Base-by-base conservation (phyloP, 1,140 invertebrate species). In the Drosophila saltans region DNA sequence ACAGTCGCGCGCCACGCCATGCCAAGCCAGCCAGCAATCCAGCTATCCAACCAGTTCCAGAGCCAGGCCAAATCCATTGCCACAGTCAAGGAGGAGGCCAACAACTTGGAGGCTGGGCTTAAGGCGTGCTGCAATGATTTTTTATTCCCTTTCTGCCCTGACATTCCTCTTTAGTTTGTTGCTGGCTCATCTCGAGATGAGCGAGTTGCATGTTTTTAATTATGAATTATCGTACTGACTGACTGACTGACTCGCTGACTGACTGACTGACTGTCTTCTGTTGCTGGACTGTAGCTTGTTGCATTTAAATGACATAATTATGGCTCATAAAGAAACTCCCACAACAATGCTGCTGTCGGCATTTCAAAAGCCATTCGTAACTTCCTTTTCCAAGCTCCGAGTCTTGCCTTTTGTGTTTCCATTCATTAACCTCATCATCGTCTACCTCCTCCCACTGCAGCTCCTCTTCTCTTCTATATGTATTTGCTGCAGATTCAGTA, bases 281-380 rank as follows among this genome's bases (percentile, higher is more conserved):
- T 26, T 52, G 69, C 26, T 33, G 48, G 43, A 36, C 71, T 72
- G 63, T 43, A 80, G 84, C 84, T 88, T 88, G 84, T 88, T 88
- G 84, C 84, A 88, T 88, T 89, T 88, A 88, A 88, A 88, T 88
- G 84, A 88, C 84, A 88, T 88, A 88, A 88, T 88, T 88, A 88
- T 84, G 84, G 85, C 73, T 74, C 78, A 89, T 78, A 89, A 88
- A 80, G 77, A 69, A 80, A 88, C 83, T 88, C 83, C 84, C 84
- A 88, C 83, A 80, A 52, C 78, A 75, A 66, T 55, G 39, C 40
- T 55, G 39, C 40, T 61, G 68, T 66, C 79, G 75, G 75, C 80
- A 36, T 63, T 69, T 81, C 78, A 77, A 81, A 81, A 79, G 74
- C 75, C 69, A 63, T 28, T 69, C 40, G 58, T 33, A 45, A 61